phyloP scores from a whole-genome alignment of 2,797 vertebrate genomes.

The Gymnoscopelus braueri region DNA sequence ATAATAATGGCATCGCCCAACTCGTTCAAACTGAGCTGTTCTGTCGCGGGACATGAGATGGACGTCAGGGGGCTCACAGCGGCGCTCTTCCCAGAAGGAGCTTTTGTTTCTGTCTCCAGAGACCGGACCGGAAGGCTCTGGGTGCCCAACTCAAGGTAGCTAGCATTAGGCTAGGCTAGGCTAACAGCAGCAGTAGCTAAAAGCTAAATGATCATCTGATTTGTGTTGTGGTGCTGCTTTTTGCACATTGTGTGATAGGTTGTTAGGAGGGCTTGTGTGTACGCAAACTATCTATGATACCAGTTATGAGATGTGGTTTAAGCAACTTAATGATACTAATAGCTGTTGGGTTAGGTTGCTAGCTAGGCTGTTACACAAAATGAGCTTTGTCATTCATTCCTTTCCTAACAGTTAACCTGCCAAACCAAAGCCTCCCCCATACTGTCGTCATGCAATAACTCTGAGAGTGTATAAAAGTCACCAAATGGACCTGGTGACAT shows the following conservation, averaged over 20 bases:
- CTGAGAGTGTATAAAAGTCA: too few species aligned
- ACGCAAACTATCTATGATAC: too few species aligned
- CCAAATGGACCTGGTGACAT: too few species aligned
- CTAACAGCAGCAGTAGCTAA: conserved; percentile 2
- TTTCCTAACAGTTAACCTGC: too few species aligned
- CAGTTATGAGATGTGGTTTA: too few species aligned
- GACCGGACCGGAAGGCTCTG: conserved; percentile 94
- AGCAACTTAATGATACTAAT: too few species aligned
- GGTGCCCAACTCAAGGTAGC: conserved; percentile 89
- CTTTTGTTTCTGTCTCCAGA: conserved; percentile 94
- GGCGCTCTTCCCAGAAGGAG: conserved; percentile 83
- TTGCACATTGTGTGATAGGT: neutral
- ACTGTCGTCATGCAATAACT: too few species aligned
- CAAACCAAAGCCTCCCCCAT: too few species aligned
- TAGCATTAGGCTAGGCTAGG: conserved; percentile 31
- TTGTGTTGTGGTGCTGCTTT: neutral
- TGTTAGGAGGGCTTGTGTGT: too few species aligned
- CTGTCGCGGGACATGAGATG: conserved; percentile 90
- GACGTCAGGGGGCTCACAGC: conserved; percentile 90
- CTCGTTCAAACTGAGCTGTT: conserved; percentile 90
- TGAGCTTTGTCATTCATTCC: conserved; percentile 60
- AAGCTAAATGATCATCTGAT: conserved; percentile 12
- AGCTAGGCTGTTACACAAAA: neutral
- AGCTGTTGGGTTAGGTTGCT: neutral
- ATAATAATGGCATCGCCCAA: conserved; percentile 76